Percentiles rank a stretch among this genome's conserved stretches.
Conservation (phyloP, 2,113 vertebrate genomes). For the Hirundichthys speculiger region DNA sequence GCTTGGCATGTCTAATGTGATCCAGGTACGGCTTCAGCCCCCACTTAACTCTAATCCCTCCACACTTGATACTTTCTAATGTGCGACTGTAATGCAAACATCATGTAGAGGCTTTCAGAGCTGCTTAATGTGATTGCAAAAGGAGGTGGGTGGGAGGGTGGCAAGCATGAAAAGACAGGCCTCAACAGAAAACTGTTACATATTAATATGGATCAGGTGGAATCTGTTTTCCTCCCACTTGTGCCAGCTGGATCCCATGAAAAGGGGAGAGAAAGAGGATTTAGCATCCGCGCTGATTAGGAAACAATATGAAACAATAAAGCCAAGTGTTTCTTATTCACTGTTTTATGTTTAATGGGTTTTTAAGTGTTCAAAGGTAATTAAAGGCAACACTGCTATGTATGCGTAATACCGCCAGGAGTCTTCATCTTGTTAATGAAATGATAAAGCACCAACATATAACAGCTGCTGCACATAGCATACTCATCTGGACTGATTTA, state of each 20-base stretch:
- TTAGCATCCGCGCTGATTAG: conserved; percentile 39
- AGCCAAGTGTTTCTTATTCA: conserved; percentile 63
- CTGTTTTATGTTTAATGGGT: conserved; percentile 52
- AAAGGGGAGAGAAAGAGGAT: conserved; percentile 29
- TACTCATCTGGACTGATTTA: conserved; percentile 46
- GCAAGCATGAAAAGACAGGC: conserved; percentile 61
- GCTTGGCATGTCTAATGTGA: conserved; percentile 58
- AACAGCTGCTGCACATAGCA: conserved; percentile 40
- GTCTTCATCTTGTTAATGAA: conserved; percentile 49
- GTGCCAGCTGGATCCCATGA: conserved; percentile 17
- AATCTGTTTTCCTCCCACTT: conserved; percentile 36
- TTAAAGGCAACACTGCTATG: conserved; percentile 44
- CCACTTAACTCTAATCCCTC: conserved; percentile 64
- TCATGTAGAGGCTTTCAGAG: conserved; percentile 49
- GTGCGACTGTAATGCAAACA: conserved; percentile 66
- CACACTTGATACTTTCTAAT: conserved; percentile 55
- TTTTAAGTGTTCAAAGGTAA: conserved; percentile 46
- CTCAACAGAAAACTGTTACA: conserved; percentile 48
- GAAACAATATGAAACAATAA: conserved; percentile 58
- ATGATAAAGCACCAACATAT: conserved; percentile 51
- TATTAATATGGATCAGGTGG: conserved; percentile 66
- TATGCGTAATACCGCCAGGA: neutral
- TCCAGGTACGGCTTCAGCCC: conserved; percentile 64
- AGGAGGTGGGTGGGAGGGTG: conserved; percentile 27
- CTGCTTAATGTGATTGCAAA: conserved; percentile 63